Evolutionary conservation across 1,140 invertebrate genomes (phyloP), one percentile per base, ranked within the genome.

Genomic region (Cherax quadricarinatus): DNA sequence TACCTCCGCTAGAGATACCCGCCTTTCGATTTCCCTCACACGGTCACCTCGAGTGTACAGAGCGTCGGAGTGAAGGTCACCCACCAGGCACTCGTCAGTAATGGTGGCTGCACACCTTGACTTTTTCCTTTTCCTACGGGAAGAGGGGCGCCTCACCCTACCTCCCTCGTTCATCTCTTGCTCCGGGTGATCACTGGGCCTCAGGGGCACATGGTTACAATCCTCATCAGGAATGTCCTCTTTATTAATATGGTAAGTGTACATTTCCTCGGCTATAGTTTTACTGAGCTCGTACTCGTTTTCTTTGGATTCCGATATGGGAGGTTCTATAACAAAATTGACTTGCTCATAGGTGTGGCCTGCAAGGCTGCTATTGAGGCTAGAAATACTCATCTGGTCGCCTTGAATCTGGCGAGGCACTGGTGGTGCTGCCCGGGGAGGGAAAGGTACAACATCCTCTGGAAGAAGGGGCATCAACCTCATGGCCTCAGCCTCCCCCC

Each of bases 331-430:
- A 49, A 91, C 62, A 70, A 91, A 91, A 62, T 91, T 91, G 16
- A 91, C 90, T 60, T 91, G 90, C 78, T 91, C 90, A n/a, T 91
- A 91, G 9, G 90, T 91, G 84, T 91, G 90, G 70, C 90, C 90
- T 9, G 90, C 90, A 21, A 91, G 90, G 83, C 90, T 91, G 84
- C 90, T 91, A 60, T 86, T 91, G 48, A 91, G 62, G 62, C 90
- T 91, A 60, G 90, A 91, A n/a, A 91, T 48, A 48, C 90, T 91
- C 73, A 91, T 57, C 60, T 91, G 90, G 18, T 91, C 90, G 1
- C 90, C 90, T 41, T 91, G 90, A 12, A 86, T 70, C 75, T 86
- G 90, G 48, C 90, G 30, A 14, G 90, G 90, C 57, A 91, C 84
- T 10, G 90, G 90, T 41, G 90, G 90, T 51, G 90, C 90, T 53